Evolutionary conservation across 2,113 vertebrate species (phyloP).

Genomic region (Hassar affinis): DNA sequence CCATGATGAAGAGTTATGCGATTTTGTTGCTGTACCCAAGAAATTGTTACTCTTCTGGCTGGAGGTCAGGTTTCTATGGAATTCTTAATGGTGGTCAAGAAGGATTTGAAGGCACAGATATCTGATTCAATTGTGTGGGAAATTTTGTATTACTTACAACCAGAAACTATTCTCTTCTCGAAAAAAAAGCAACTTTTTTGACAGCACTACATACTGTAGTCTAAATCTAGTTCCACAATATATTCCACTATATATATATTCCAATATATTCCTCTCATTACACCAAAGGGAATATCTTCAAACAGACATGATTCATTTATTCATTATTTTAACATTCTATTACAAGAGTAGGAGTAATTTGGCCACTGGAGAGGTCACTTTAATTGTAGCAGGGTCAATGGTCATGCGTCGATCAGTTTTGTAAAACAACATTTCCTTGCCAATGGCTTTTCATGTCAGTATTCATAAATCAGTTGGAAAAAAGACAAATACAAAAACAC

Average conservation of each 20-base stretch:
- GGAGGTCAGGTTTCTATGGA: conserved; percentile 12
- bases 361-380: background rate
- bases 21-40: conserved; percentile 45
- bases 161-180: background rate
- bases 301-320: background rate
- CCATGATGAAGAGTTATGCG: conserved; percentile 44
- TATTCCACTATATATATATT: no score
- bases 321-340: background rate
- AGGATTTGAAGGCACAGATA: conserved; percentile 1
- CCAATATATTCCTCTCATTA: background rate
- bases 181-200: background rate
- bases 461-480: background rate
- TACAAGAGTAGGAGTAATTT: background rate
- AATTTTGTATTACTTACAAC: conserved; percentile 21
- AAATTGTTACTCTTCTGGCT: conserved; percentile 36
- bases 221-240: no score
- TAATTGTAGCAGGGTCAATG: background rate
- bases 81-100: conserved; percentile 13
- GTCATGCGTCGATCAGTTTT: background rate
- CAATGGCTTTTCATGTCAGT: background rate
- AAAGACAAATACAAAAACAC: background rate
- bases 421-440: background rate
- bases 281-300: background rate
- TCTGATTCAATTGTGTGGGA: background rate
- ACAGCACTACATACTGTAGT: background rate